Evolutionary conservation across 2,888 invertebrate species (phyloP).

Genomic region (Drosophila diplacantha): DNA sequence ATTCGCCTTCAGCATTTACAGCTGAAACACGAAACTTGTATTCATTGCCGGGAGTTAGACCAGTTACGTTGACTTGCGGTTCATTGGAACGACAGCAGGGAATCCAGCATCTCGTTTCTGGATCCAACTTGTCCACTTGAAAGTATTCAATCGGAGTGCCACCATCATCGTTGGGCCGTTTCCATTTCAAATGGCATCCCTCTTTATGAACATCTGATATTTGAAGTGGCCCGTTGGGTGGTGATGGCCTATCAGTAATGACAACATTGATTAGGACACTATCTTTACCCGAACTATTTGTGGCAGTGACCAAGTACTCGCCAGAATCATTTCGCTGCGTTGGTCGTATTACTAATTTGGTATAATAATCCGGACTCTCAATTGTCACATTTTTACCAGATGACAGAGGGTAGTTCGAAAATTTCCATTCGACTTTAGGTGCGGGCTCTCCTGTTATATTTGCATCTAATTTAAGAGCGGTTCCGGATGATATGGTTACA

Average conservation of each 20-base stretch:
- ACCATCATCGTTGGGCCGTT: slow-evolving; percentile 95
- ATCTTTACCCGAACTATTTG: slow-evolving; percentile 92
- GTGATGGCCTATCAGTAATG: slow-evolving; percentile 91
- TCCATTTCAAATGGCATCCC: slow-evolving; percentile 96
- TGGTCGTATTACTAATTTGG: slow-evolving; percentile 90
- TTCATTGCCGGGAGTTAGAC: slow-evolving; percentile 92
- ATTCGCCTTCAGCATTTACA: slow-evolving; percentile 97
- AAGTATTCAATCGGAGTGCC: slow-evolving; percentile 97
- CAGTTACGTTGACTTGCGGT: slow-evolving; percentile 88
- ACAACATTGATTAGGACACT: slow-evolving; percentile 88
- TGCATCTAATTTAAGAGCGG: slow-evolving; percentile 94
- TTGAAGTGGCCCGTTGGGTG: slow-evolving; percentile 94
- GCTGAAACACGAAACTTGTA: slow-evolving; percentile 98
- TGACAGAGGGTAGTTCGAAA: slow-evolving; percentile 87
- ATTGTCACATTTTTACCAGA: slow-evolving; percentile 85
- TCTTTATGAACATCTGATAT: slow-evolving; percentile 93
- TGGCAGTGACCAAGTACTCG: slow-evolving; percentile 90
- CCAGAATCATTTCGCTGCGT: slow-evolving; percentile 89
- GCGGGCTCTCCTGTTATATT: slow-evolving; percentile 96
- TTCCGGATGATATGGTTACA: slow-evolving; percentile 93
- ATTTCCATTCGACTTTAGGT: slow-evolving; percentile 95
- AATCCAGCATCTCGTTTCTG: slow-evolving; percentile 92
- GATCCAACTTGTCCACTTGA: slow-evolving; percentile 96
- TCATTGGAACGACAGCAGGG: slow-evolving; percentile 91
- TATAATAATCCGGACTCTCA: slow-evolving; percentile 91